Percentiles rank a stretch among this genome's conserved stretches.
These are phyloP conservation scores for Aphidius ervi DNA, from an alignment of 1,140 invertebrate species.

Conservation along the genomic window DNA sequence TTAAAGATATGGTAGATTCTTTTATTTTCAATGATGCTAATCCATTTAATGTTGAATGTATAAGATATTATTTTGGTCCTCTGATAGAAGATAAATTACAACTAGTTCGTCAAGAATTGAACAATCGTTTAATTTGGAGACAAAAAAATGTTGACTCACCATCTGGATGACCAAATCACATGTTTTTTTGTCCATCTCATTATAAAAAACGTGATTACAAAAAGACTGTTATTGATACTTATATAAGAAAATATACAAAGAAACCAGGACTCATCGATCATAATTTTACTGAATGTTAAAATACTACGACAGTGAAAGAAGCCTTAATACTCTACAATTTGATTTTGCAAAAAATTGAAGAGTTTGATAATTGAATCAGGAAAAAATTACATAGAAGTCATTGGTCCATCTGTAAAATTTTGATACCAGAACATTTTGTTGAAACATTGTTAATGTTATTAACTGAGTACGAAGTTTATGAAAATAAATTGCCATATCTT, in stretches of 20 bases:
- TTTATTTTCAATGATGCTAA: constrained; percentile 20
- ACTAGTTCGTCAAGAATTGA: constrained; percentile 17
- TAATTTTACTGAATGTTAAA: background rate
- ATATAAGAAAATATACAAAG: background rate
- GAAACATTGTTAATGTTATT: no score
- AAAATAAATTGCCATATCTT: no score
- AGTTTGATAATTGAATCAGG: no score
- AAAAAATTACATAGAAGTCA: no score
- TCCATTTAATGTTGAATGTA: constrained; percentile 16
- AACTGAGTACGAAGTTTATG: no score
- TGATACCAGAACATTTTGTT: no score
- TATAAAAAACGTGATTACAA: constrained; percentile 11
- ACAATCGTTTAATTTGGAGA: constrained; percentile 20
- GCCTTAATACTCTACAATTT: no score
- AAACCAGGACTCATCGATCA: background rate
- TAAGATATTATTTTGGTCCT: constrained; percentile 23
- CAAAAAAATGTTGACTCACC: constrained; percentile 16
- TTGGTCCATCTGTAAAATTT: no score
- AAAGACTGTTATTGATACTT: constrained; percentile 13
- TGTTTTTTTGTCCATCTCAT: constrained; percentile 20
- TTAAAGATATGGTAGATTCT: constrained; percentile 21
- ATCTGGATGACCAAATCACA: constrained; percentile 21
- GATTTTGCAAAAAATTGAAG: no score
- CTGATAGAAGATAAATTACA: constrained; percentile 19
- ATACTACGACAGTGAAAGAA: no score